Evolutionary conservation across 2,888 invertebrate genomes (phyloP).

Genomic region (Acronicta leporina): DNA sequence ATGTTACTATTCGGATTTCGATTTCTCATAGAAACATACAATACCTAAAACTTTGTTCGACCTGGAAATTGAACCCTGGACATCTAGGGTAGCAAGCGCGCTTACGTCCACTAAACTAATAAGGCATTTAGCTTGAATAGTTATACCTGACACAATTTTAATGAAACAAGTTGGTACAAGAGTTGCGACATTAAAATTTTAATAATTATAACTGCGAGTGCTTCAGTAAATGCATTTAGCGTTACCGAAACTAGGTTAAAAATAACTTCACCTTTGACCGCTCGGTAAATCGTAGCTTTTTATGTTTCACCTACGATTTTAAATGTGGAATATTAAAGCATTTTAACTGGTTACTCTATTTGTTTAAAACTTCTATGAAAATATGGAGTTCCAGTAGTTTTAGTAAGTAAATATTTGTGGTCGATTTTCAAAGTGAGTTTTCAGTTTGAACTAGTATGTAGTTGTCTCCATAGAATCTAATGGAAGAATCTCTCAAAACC

Average conservation of each 20-base stretch:
- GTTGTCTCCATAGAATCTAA: too few relatives aligned
- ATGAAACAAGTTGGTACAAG: not conserved
- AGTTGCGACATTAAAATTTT: slow-evolving; percentile 7
- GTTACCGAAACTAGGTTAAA: slow-evolving; percentile 52
- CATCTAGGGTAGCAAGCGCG: too few relatives aligned
- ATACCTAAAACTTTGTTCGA: too few relatives aligned
- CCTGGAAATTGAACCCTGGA: too few relatives aligned
- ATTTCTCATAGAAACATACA: too few relatives aligned
- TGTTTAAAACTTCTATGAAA: slow-evolving; percentile 6
- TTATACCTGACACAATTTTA: not conserved
- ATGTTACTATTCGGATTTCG: too few relatives aligned
- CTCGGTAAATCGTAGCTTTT: slow-evolving; percentile 45
- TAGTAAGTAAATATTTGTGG: not conserved
- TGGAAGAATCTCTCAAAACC: too few relatives aligned
- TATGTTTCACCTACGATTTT: slow-evolving; percentile 25
- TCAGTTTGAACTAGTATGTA: too few relatives aligned
- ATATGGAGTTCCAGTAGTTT: slow-evolving; percentile 6
- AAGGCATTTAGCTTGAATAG: not conserved
- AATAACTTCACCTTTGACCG: slow-evolving; percentile 50
- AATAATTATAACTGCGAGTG: slow-evolving; percentile 13
- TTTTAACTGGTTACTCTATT: slow-evolving; percentile 28
- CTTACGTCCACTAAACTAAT: too few relatives aligned
- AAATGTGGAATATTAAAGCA: slow-evolving; percentile 31
- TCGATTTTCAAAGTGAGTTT: too few relatives aligned
- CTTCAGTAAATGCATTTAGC: slow-evolving; percentile 42